These are phyloP conservation scores for Nomada fucata DNA, from an alignment of 2,888 invertebrate genomes.

Conservation along the genomic window DNA sequence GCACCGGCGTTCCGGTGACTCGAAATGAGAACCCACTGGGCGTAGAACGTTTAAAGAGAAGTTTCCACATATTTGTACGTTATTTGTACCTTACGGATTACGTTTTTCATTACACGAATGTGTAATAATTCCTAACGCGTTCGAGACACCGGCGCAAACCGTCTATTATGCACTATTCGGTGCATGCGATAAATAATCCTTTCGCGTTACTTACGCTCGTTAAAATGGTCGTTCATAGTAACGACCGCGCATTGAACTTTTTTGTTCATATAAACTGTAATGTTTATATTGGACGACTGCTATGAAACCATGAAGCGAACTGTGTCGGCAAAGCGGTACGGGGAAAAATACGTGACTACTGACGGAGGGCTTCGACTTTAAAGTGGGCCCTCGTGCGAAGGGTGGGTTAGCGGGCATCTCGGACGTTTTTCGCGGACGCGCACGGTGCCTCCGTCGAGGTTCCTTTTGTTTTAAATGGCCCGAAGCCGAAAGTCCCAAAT, in stretches of 20 bases:
- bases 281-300: constrained; percentile 47
- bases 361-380: constrained; percentile 38
- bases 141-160: background rate
- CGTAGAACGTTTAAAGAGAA: constrained; percentile 8
- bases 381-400: constrained; percentile 29
- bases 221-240: constrained; percentile 43
- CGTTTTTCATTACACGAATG: constrained; percentile 38
- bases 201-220: constrained; percentile 26
- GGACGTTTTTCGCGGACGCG: constrained; percentile 28
- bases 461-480: constrained; percentile 55
- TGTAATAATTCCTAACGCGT: constrained; percentile 34
- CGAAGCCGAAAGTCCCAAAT: constrained; percentile 62
- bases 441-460: constrained; percentile 31
- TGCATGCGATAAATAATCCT: constrained; percentile 40
- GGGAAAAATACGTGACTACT: constrained; percentile 15
- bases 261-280: constrained; percentile 38
- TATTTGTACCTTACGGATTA: constrained; percentile 21
- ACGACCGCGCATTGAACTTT: constrained; percentile 33
- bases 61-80: constrained; percentile 19
- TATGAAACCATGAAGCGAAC: constrained; percentile 23
- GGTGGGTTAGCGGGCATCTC: constrained; percentile 41
- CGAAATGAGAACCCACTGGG: background rate
- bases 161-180: constrained; percentile 7
- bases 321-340: constrained; percentile 18
- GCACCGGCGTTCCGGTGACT: background rate